phyloP scores from a whole-genome alignment of 1,140 invertebrate species.

The Caenorhabditis remanei region DNA sequence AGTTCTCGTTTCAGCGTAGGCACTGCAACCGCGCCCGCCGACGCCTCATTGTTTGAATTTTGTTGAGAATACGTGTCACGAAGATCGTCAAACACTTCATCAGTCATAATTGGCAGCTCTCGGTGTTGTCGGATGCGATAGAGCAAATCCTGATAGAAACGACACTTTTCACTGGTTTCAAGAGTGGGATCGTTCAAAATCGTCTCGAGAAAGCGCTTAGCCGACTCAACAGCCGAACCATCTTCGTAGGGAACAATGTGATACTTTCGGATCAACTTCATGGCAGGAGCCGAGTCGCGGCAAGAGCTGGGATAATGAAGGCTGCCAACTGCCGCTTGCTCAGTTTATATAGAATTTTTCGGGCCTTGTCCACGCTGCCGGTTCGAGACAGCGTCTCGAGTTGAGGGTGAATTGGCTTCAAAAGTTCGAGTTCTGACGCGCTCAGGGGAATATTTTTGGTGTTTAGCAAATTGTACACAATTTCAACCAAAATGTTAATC shows the following conservation, averaged over 20 bases:
- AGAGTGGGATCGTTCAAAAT: background rate
- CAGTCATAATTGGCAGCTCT: background rate
- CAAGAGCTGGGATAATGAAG: background rate
- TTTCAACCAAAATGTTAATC: conserved; percentile 1
- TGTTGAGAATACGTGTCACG: too few species aligned
- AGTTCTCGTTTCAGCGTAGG: too few species aligned
- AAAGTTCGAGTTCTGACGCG: background rate
- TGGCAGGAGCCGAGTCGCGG: background rate
- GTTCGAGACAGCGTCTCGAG: background rate
- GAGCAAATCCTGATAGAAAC: background rate
- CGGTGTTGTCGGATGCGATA: background rate
- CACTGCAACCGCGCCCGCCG: too few species aligned
- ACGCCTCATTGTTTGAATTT: too few species aligned
- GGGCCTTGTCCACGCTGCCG: background rate
- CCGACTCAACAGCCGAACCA: background rate
- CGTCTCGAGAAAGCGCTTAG: background rate
- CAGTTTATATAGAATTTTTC: conserved; percentile 6
- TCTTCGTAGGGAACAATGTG: background rate
- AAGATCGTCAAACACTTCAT: background rate
- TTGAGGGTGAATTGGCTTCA: background rate
- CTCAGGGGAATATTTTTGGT: background rate
- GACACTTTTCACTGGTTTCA: background rate
- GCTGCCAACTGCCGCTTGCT: background rate
- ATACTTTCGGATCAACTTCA: conserved; percentile 14
- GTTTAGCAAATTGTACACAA: conserved; percentile 12